Base-by-base conservation (phyloP, 2,888 invertebrate species). In the Rhingia campestris region DNA sequence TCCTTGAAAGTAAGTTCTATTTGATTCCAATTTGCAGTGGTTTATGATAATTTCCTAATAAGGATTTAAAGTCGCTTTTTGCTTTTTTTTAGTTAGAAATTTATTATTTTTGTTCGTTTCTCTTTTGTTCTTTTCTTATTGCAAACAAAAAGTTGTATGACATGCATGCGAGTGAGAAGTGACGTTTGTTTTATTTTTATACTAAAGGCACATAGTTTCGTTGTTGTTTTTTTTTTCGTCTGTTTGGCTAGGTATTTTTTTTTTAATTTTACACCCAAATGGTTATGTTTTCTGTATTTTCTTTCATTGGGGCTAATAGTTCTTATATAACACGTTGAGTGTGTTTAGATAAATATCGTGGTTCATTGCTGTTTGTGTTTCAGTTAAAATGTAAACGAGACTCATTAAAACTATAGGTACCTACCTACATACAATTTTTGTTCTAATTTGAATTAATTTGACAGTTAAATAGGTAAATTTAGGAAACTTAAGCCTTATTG, bases 1-100 rank as follows among this genome's bases (percentile, higher is more conserved):
- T 98, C 93, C 94, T 98, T 92, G 98, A 98, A 96, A 97, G 97
- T 97, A 94, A 91, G 91, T 82, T 33, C 10, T 56, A 58, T 59
- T 73, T 43, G 14, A 6, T 37, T 58, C 45, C 66, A 49, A 30
- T 30, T 47, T 51, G 10, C 6, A n/a, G 0, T 39, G 33, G 61
- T 49, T 69, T 51, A 37, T 4, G 47, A 64, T 22, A 35, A 59
- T 53, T n/a, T 32, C 74, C 51, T 51, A 63, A 12, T 56, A 37
- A 47, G 47, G 54, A 47, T 47, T 12, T 39, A 10, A 33, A 43
- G 10, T n/a, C 43, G 14, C 39, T 59, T 32, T 51, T 30, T 49
- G 66, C 41, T 54, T 63, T 69, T 45, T 41, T 51, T 63, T 6
- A 32, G 12, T 30, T 12, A 12, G 14, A 41, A 30, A 32, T 12